Evolutionary conservation across 2,888 invertebrate genomes (phyloP).

Genomic region (Drosophila kuntzei): DNA sequence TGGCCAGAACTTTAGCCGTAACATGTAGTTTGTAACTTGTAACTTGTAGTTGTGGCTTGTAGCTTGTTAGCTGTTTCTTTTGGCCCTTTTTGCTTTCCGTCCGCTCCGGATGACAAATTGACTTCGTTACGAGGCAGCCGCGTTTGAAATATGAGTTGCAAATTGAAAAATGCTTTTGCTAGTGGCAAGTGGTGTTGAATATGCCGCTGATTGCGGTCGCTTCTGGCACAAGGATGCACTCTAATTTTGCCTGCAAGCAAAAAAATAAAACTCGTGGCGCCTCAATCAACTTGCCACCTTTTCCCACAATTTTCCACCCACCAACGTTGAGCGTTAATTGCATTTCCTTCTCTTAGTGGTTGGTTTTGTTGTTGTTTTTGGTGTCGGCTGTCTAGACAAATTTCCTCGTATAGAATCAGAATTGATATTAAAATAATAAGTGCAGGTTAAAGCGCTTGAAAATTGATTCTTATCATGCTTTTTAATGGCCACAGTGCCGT

Average conservation of each 20-base stretch:
- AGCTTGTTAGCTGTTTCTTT: constrained; percentile 24
- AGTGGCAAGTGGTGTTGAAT: constrained; percentile 64
- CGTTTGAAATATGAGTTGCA: constrained; percentile 58
- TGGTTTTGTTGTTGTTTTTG: not conserved
- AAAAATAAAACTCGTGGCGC: constrained; percentile 30
- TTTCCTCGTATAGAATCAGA: constrained; percentile 52
- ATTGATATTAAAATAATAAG: constrained; percentile 22
- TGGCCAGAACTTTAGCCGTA: constrained; percentile 19
- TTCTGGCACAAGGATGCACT: constrained; percentile 19
- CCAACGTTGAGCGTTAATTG: constrained; percentile 41
- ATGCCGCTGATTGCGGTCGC: constrained; percentile 57
- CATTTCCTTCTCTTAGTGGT: constrained; percentile 32
- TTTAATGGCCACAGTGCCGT: constrained; percentile 38
- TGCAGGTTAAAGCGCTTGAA: constrained; percentile 36
- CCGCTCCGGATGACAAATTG: constrained; percentile 69
- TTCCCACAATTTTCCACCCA: constrained; percentile 1
- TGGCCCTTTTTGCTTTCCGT: constrained; percentile 28
- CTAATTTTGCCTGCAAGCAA: constrained; percentile 21
- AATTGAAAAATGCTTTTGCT: constrained; percentile 66
- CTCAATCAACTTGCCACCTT: constrained; percentile 37
- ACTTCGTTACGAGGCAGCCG: constrained; percentile 63
- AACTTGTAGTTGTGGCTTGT: not conserved
- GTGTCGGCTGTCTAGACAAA: constrained; percentile 64
- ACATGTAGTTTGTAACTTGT: constrained; percentile 28
- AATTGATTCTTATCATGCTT: constrained; percentile 48